phyloP scores from a whole-genome alignment of 2,888 invertebrate genomes.

The Drosophila austrosaltans region DNA sequence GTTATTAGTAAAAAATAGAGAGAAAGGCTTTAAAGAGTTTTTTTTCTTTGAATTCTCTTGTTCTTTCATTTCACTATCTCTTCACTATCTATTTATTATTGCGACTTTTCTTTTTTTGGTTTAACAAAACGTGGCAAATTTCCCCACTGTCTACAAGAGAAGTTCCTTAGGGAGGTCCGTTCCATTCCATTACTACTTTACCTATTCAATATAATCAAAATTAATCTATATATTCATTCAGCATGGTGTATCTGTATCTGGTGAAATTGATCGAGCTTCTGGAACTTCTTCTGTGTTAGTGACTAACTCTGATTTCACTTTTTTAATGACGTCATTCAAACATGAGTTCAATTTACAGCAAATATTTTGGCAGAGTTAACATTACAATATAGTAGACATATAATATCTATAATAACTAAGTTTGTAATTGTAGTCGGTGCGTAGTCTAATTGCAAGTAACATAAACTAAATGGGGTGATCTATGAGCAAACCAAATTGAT shows the following conservation, averaged over 20 bases:
- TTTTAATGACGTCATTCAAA: slow-evolving; percentile 64
- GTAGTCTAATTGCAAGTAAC: background rate
- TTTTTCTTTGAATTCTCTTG: background rate
- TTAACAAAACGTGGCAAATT: no score
- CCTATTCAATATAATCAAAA: no score
- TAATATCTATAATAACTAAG: no score
- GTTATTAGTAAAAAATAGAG: background rate
- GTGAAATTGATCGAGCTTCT: background rate
- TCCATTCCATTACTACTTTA: no score
- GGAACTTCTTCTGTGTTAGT: background rate
- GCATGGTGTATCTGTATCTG: no score
- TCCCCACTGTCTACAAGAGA: no score
- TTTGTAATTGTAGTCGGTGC: no score
- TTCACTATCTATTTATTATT: background rate
- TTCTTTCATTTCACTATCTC: background rate
- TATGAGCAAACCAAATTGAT: background rate
- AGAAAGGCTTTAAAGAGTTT: slow-evolving; percentile 5
- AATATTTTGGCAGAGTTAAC: background rate
- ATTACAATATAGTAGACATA: no score
- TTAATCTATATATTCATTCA: no score
- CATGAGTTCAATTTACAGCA: slow-evolving; percentile 45
- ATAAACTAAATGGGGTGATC: background rate
- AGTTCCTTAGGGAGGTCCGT: no score
- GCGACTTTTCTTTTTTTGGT: background rate
- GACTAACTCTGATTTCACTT: slow-evolving; percentile 66